phyloP scores from a whole-genome alignment of 2,113 vertebrate genomes.

The Mohoua ochrocephala region DNA sequence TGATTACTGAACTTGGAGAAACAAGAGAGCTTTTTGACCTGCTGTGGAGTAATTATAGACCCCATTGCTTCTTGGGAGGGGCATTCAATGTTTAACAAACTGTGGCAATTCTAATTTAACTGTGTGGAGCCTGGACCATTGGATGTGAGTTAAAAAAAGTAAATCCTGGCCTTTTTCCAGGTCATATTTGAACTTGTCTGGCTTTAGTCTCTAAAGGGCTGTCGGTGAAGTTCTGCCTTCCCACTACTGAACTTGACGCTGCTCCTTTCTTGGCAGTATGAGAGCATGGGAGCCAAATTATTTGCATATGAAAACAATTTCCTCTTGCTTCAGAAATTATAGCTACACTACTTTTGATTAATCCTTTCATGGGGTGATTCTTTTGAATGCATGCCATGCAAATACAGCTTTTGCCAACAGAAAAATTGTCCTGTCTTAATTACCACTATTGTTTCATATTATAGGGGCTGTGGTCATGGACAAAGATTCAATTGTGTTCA shows the following conservation, averaged over 20 bases:
- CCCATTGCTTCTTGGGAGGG: constrained; percentile 5
- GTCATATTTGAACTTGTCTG: neutral
- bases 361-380: neutral
- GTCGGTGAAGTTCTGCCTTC: neutral
- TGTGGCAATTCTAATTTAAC: neutral
- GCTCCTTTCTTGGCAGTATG: neutral
- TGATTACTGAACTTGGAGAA: neutral
- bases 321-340: neutral
- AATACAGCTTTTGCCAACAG: neutral
- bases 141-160: neutral
- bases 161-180: neutral
- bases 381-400: neutral
- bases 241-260: neutral
- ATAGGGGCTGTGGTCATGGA: neutral
- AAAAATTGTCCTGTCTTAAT: neutral
- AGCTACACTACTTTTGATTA: neutral
- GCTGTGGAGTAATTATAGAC: neutral
- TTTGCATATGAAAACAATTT: neutral
- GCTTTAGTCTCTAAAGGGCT: neutral
- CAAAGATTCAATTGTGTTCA: neutral
- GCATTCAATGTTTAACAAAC: constrained; percentile 32
- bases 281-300: neutral
- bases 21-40: constrained; percentile 37
- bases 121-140: neutral
- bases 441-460: neutral